phyloP scores from a whole-genome alignment of 2,888 invertebrate genomes.

The Leptopterna dolabrata region DNA sequence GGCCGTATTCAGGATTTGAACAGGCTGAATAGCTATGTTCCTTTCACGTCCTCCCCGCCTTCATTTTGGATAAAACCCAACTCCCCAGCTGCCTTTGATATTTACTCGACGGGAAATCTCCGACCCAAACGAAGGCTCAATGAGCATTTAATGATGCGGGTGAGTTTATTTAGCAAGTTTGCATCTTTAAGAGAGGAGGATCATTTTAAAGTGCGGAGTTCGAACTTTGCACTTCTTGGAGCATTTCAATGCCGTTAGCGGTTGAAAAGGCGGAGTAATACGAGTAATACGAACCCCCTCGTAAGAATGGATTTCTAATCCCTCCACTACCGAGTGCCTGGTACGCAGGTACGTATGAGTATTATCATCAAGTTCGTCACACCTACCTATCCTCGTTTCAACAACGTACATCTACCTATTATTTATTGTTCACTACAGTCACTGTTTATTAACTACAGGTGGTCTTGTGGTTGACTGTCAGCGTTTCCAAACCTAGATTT shows the following conservation, averaged over 20 bases:
- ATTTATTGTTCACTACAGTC: no score
- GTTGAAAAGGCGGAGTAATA: background rate
- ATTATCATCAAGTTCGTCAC: no score
- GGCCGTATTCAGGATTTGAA: background rate
- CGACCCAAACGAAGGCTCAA: background rate
- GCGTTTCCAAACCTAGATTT: no score
- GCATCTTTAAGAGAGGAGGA: background rate
- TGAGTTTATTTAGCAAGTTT: conserved; percentile 2
- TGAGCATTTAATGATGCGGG: conserved; percentile 1
- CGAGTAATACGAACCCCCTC: no score
- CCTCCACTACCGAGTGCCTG: no score
- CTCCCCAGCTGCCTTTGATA: background rate
- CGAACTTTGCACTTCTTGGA: background rate
- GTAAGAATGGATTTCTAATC: no score
- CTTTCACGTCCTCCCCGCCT: background rate
- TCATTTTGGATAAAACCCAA: background rate
- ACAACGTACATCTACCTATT: no score
- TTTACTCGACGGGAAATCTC: background rate
- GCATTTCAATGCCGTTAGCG: background rate
- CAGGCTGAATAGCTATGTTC: background rate
- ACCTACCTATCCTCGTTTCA: no score
- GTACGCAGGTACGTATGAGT: no score
- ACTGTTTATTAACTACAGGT: no score
- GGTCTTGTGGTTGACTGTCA: no score
- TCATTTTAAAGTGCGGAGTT: background rate